Conservation (phyloP, 2,797 vertebrate genomes). For the Catostomus latipinnis region DNA sequence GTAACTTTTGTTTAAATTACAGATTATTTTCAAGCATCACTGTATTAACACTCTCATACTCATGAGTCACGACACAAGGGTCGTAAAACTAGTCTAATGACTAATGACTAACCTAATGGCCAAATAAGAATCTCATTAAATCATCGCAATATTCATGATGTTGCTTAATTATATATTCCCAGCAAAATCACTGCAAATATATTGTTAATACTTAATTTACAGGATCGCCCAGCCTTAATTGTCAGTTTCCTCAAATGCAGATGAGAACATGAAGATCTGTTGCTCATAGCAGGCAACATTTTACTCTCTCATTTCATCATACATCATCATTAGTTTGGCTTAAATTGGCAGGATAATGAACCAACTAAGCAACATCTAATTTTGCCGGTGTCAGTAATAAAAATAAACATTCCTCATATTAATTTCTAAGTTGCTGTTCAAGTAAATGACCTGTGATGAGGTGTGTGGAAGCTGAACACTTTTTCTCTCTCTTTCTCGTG, state of each 20-base stretch:
- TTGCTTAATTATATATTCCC: too few relatives aligned
- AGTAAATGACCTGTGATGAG: conserved; percentile 30
- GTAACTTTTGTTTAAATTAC: too few relatives aligned
- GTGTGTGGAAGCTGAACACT: too few relatives aligned
- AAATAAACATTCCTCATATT: conserved; percentile 32
- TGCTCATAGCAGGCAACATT: conserved; percentile 28
- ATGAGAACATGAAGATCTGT: conserved; percentile 8
- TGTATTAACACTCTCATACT: too few relatives aligned
- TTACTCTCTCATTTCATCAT: conserved; percentile 36
- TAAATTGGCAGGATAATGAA: conserved; percentile 39
- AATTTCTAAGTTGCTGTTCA: conserved; percentile 18
- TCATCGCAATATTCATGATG: too few relatives aligned
- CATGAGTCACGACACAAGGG: too few relatives aligned
- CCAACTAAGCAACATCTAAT: conserved; percentile 43
- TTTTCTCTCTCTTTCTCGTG: background rate
- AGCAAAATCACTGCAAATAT: too few relatives aligned
- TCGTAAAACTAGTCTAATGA: too few relatives aligned
- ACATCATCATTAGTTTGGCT: conserved; percentile 45
- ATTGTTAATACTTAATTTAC: too few relatives aligned
- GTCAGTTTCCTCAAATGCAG: conserved; percentile 27
- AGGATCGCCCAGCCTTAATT: background rate
- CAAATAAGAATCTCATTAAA: too few relatives aligned
- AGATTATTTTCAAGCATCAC: too few relatives aligned
- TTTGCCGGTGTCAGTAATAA: conserved; percentile 38
- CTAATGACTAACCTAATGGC: too few relatives aligned